Percentiles rank a stretch among this genome's conserved stretches.
Evolutionary conservation across 2,113 vertebrate genomes (phyloP).

Genomic region (Lepus americanus): DNA sequence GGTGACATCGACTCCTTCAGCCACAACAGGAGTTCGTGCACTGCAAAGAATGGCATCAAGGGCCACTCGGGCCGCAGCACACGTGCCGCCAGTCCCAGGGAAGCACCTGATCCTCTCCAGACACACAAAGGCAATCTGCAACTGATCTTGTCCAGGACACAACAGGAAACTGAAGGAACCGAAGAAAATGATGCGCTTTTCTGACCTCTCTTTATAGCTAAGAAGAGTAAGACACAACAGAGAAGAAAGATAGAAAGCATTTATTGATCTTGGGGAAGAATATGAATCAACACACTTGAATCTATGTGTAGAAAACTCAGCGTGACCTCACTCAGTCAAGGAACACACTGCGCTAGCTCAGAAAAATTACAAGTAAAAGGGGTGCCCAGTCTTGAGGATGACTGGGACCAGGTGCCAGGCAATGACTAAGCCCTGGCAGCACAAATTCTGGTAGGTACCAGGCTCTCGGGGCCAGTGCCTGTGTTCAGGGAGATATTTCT

Average conservation of each 20-base stretch:
- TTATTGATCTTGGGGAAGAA: fast-evolving
- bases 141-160: constrained; percentile 1
- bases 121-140: neutral
- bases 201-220: constrained; percentile 56
- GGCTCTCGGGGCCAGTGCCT: neutral
- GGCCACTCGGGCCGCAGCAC: neutral
- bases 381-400: neutral
- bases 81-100: neutral
- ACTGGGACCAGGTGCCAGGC: neutral
- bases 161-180: constrained; percentile 50
- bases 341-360: neutral
- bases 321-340: neutral
- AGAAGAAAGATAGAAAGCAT: neutral
- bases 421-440: neutral
- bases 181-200: constrained; percentile 55
- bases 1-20: neutral
- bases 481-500: too few relatives aligned
- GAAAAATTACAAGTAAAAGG: neutral
- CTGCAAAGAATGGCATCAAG: too few relatives aligned
- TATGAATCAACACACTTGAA: neutral
- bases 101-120: neutral
- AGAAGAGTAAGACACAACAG: constrained; percentile 61
- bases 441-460: neutral
- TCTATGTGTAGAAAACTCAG: neutral
- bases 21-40: neutral